Conservation (phyloP, 2,113 vertebrate genomes). For the Parotia lawesii region DNA sequence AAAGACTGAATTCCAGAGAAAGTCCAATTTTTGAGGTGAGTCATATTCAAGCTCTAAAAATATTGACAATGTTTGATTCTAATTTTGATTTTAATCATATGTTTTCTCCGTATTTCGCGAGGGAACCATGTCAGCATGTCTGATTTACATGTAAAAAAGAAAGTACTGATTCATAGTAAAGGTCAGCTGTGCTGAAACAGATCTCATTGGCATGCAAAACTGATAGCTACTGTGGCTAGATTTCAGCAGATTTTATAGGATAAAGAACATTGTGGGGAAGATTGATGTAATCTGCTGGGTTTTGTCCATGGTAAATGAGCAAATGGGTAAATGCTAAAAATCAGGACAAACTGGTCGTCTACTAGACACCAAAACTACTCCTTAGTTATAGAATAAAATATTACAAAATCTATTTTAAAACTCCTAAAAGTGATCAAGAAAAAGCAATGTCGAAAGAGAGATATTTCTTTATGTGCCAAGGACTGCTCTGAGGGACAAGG, state of each 20-base stretch:
- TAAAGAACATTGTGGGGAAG: background rate
- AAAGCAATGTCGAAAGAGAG: background rate
- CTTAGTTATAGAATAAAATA: background rate
- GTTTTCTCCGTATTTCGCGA: background rate
- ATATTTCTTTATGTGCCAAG: background rate
- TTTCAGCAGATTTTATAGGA: background rate
- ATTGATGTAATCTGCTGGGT: background rate
- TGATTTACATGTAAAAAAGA: background rate
- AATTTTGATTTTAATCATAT: background rate
- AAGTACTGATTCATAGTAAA: conserved; percentile 12
- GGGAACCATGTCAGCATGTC: background rate
- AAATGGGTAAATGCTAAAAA: background rate
- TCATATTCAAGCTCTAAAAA: conserved; percentile 5
- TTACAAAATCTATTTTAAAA: background rate
- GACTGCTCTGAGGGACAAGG: background rate
- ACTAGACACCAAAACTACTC: background rate
- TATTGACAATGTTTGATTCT: background rate
- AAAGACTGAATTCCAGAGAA: background rate
- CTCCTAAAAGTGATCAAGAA: background rate
- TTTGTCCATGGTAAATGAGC: background rate
- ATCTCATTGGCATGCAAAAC: background rate
- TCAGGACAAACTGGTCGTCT: background rate
- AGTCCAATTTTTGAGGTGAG: background rate
- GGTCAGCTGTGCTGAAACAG: background rate
- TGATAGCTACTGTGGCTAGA: background rate